Base-by-base conservation (phyloP, 1,140 invertebrate genomes). In the Cydia pomonella region DNA sequence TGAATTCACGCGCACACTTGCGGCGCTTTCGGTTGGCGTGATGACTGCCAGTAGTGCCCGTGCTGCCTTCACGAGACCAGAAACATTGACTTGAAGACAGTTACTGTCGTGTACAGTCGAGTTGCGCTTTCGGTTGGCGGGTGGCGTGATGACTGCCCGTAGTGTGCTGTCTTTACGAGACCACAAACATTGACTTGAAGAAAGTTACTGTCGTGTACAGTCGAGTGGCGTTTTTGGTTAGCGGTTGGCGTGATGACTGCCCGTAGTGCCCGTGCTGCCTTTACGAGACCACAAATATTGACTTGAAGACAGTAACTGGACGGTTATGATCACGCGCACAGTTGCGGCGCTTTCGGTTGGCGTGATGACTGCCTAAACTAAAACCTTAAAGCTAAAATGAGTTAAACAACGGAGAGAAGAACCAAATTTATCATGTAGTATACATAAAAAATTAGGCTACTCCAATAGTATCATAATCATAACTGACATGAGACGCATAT, bases 1-100 rank as follows among this genome's bases (percentile, higher is more conserved):
- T 59, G 53, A 59, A 59, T 59, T 59, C 53, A 59, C 53, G 4
- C 53, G 53, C 21, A 59, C 53, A 59, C 53, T 59, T 23, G 53
- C 53, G 53, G 18, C 21, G 53, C 18, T 59, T 59, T 23, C n/a
- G 53, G 18, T 7, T 23, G 9, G 53, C 53, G 21, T 59, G 53
- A 59, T 23, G 21, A 59, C 53, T 59, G 53, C 10, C n/a, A n/a
- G n/a, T n/a, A n/a, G n/a, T n/a, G n/a, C n/a, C n/a, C 53, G 21
- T 23, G 53, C 53, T 12, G 18, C 21, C 16, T 59, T 59, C 23
- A 59, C 0, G 3, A 18, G 5, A 50, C 47, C 18, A 21, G 18
- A 59, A 59, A 50, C 38, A 41, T 41, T 12, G 41, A 16, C 10
- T 59, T 23, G 53, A 50, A n/a, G 47, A 23, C 53, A 59, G 53